Conservation (phyloP, 2,888 invertebrate genomes). For the Diploptera punctata region DNA sequence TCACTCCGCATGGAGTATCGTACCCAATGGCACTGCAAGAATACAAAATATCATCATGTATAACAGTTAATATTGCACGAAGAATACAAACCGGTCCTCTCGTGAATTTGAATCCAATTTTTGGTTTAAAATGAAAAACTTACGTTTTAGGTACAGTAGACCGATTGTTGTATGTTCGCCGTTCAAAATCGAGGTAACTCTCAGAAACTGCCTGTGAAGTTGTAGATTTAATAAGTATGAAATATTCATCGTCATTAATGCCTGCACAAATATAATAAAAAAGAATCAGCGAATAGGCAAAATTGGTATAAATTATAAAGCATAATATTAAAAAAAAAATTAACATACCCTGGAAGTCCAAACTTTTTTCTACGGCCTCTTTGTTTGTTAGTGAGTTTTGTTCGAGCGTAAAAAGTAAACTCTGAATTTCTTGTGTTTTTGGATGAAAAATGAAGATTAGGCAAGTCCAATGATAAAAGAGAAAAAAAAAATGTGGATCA, state of each 20-base stretch:
- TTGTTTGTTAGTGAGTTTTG: too few relatives aligned
- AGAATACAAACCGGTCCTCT: background rate
- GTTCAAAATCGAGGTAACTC: background rate
- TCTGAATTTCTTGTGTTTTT: too few relatives aligned
- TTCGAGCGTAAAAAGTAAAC: too few relatives aligned
- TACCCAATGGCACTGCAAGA: constrained; percentile 25
- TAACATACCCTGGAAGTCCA: too few relatives aligned
- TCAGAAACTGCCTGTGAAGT: background rate
- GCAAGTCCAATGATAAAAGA: too few relatives aligned
- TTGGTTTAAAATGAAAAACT: background rate
- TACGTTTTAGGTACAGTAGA: background rate
- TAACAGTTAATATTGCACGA: background rate
- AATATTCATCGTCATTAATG: background rate
- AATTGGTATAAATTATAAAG: too few relatives aligned
- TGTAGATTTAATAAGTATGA: background rate
- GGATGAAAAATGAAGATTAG: too few relatives aligned
- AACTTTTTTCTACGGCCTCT: too few relatives aligned
- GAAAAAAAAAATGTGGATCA: too few relatives aligned
- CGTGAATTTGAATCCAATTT: background rate
- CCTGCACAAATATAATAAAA: too few relatives aligned
- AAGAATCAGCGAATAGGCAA: too few relatives aligned
- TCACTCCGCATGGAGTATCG: constrained; percentile 30
- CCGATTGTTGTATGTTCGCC: background rate
- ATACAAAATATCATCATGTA: background rate
- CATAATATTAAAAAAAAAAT: too few relatives aligned